These are phyloP conservation scores for Chelonoidis abingdonii DNA, from an alignment of 2,113 vertebrate species.

Conservation along the genomic window DNA sequence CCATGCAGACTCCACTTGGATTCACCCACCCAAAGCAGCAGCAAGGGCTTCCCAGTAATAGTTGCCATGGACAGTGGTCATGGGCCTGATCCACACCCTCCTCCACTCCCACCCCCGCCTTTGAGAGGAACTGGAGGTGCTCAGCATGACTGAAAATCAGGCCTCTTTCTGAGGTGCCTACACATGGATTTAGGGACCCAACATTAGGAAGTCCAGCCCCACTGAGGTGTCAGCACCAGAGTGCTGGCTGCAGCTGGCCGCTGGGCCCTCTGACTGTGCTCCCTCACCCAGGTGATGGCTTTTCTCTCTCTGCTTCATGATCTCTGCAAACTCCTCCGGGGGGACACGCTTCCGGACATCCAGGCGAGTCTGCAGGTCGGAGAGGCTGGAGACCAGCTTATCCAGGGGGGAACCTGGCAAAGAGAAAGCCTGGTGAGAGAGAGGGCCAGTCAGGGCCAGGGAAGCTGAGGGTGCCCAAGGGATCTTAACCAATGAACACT, in stretches of 20 bases:
- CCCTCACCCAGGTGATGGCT: conserved; percentile 79
- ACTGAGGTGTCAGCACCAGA: neutral
- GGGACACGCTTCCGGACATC: conserved; percentile 72
- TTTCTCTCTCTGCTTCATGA: conserved; percentile 80
- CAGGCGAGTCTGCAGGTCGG: conserved; percentile 76
- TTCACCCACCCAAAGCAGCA: neutral
- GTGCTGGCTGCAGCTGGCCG: neutral
- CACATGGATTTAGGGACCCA: too few relatives aligned
- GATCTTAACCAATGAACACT: too few relatives aligned
- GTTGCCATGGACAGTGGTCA: neutral
- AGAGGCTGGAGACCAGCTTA: conserved; percentile 77
- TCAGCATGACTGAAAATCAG: neutral
- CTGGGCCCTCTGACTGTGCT: neutral
- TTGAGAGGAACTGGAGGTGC: neutral
- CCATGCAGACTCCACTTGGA: neutral
- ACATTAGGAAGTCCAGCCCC: neutral
- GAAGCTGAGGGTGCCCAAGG: neutral
- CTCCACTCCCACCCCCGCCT: neutral
- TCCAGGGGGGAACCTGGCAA: conserved; percentile 76
- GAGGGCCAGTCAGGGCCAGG: fast-evolving
- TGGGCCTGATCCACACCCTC: neutral
- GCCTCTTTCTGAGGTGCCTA: neutral
- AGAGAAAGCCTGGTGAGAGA: fast-evolving
- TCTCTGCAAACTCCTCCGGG: conserved; percentile 73
- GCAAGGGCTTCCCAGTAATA: neutral